Evolutionary conservation across 2,797 vertebrate species (phyloP), one percentile per base, ranked within the genome.

Genomic region (Halcyon chelicuti): DNA sequence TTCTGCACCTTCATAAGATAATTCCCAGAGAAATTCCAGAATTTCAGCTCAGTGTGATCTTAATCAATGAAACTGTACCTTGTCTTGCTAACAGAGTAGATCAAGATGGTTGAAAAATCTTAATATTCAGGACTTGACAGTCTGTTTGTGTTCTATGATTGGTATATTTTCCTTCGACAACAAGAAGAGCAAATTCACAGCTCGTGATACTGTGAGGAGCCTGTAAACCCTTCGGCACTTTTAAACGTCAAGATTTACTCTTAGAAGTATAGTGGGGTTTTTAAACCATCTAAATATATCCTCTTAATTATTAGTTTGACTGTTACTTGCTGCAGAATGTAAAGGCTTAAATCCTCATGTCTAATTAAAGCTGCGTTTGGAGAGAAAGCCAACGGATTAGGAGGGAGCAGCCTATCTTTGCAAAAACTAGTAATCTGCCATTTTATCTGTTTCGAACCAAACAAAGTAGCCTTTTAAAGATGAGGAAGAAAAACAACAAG

Each of bases 261-360:
- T 96, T 92, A 88, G n/a, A 96, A 96, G 89, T 77, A 75, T 42
- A 96, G 79, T 47, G 46, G 35, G 6, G 5, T 85, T 97, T 96
- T 94, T 29, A 86, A 95, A 86, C 55, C 11, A 73, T 68, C 95
- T 95, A 97, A 95, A 95, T 88, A 92, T 95, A 94, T 73, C 93
- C 67, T 92, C 85, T 80, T 96, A 96, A 97, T 97, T 94, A 92
- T 96, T 93, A 81, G 84, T 60, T 92, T 93, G 71, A 94, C 79
- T 92, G 42, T 82, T 92, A 86, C 80, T 52, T 66, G 80, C 65
- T 57, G 91, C 46, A 72, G 88, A 97, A 96, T 61, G 78, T 49
- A 82, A 94, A 80, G 78, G 70, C 84, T 97, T 96, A 96, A 97
- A 94, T 92, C 91, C 79, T 80, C 47, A 20, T 33, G 0, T 94